Evolutionary conservation across 2,888 invertebrate genomes (phyloP), one percentile per base, ranked within the genome.

Genomic region (Dinocampus coccinellae): DNA sequence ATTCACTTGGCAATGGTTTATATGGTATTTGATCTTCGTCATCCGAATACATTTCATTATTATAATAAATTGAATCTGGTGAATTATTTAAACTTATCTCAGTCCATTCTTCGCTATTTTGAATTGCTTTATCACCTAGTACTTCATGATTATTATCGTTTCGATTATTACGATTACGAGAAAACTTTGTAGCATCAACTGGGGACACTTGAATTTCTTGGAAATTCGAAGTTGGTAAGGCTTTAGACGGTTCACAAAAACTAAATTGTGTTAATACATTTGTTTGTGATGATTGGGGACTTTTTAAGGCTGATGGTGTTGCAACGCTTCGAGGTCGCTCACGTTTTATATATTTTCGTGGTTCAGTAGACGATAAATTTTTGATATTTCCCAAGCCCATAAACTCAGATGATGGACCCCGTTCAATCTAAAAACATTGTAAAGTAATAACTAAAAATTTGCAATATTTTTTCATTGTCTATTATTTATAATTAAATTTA

Each of bases 81-180:
- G 92, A 92, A 82, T 91, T 91, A 74, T 92, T 92, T 80, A 93
- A 87, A 85, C 92, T 93, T 69, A 93, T 93, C 86, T 93, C 93
- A 0, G 93, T 93, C 93, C 93, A 93, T 72, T 92, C 92, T 78
- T 92, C 92, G 0, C 89, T 89, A 65, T 89, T 88, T 60, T 85
- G 82, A 24, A 75, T 72, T 11, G 64, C 39, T 3, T 72, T 57
- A 20, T 77, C 79, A 33, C 58, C 75, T 10, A 75, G 16, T 20
- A 47, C 16, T 47, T 47, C 47, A 47, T 47, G 47, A 16, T 47
- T 47, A 72, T 75, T 0, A 82, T 82, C 7, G 79, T 77, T 66
- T 81, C 76, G 34, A 84, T 81, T 62, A 80, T 81, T 0, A 82
- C 79, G 73, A 77, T 83, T 66, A 29, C 24, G 24, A 6, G 3